Base-by-base conservation (phyloP, 92 coral and sea anemone species). In the Siderastrea radians region DNA sequence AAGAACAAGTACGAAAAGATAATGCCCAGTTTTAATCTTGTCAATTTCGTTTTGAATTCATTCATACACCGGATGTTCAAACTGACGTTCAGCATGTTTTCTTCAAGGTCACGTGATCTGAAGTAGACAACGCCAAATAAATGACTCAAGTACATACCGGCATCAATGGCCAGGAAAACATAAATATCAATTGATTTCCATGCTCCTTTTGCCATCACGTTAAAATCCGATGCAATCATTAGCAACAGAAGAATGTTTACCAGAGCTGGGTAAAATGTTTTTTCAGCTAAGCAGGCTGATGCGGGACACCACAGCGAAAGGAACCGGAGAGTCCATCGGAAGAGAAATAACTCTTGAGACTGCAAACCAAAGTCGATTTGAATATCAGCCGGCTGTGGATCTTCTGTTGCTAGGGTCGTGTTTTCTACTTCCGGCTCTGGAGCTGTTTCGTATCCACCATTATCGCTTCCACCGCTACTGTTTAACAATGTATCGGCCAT, bases 291-390 rank as follows among this genome's bases (percentile, higher is more conserved):
- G 49, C 84, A 76, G 66, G 91, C 91, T 61, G 77, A 6, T 60
- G 69, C 46, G 46, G 94, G 94, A 14, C 87, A 87, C 94, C 94
- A 91, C 19, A 91, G 88, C 49, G 94, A 91, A 16, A 91, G 94
- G 50, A 82, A 3, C 55, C 94, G 71, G 49, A 91, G 88, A 52
- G 81, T 91, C 61, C 61, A 66, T 51, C 94, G 91, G 62, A 81
- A 60, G 11, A 86, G 73, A 55, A 12, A 3, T 48, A 91, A 46
- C 72, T 91, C 94, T 60, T 62, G 47, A 11, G 70, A 74, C 49
- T 49, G 55, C 61, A 86, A 82, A 67, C 78, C 4, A 60, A 87
- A 74, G 4, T 71, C 50, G 75, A n/a, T 60, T 62, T 63, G 75
- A 16, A 5, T 9, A n/a, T 72, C 77, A 49, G 38, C 38, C 38